phyloP scores from a whole-genome alignment of 2,888 invertebrate species.

The Microctonus aethiopoides region DNA sequence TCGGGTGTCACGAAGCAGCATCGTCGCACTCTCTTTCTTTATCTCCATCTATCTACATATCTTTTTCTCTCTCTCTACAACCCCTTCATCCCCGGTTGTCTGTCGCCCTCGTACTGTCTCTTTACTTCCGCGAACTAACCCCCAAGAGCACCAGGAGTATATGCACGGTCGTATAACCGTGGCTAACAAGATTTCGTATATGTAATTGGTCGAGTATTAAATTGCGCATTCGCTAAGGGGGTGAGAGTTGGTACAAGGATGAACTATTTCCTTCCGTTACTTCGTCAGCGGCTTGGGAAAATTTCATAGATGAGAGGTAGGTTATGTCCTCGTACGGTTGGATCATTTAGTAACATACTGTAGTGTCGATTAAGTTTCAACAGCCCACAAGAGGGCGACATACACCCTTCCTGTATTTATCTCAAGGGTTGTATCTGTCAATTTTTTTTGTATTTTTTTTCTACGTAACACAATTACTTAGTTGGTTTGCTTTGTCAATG shows the following conservation, averaged over 20 bases:
- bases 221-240: slow-evolving; percentile 62
- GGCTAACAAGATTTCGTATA: slow-evolving; percentile 68
- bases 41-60: neutral
- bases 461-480: too few relatives aligned
- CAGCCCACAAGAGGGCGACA: slow-evolving; percentile 19
- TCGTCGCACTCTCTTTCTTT: slow-evolving; percentile 35
- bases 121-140: slow-evolving; percentile 34
- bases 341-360: slow-evolving; percentile 67
- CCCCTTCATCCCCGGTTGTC: slow-evolving; percentile 43
- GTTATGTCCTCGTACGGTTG: slow-evolving; percentile 59
- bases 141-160: slow-evolving; percentile 24
- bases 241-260: slow-evolving; percentile 24
- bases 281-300: slow-evolving; percentile 43
- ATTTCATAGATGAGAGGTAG: slow-evolving; percentile 44
- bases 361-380: slow-evolving; percentile 53
- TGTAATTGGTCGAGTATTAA: slow-evolving; percentile 68
- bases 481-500: too few relatives aligned
- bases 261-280: slow-evolving; percentile 33
- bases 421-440: too few relatives aligned
- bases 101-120: slow-evolving; percentile 43
- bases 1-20: slow-evolving; percentile 57
- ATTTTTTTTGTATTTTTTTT: too few relatives aligned
- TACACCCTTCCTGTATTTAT: neutral
- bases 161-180: slow-evolving; percentile 61
- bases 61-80: slow-evolving; percentile 35